Conservation (phyloP, 1,140 invertebrate genomes). For the Drosophila rhopaloa region DNA sequence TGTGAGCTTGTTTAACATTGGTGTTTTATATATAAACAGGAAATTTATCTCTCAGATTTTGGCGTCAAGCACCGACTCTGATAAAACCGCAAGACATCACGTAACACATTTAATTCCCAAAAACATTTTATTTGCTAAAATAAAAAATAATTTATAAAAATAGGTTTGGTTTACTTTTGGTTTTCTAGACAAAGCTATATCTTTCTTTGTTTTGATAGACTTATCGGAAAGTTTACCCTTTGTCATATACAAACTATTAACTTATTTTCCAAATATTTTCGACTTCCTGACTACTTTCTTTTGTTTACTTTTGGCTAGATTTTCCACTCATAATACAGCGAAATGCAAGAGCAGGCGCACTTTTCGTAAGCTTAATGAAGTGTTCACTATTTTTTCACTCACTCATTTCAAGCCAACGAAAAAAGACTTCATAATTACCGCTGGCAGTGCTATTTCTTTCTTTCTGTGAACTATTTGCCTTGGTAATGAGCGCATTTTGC, state of each 20-base stretch:
- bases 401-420: slow-evolving; percentile 1
- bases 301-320: background rate
- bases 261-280: slow-evolving; percentile 4
- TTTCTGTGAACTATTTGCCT: slow-evolving; percentile 13
- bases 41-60: too few relatives aligned
- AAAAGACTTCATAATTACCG: slow-evolving; percentile 61
- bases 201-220: too few relatives aligned
- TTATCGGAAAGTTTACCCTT: background rate
- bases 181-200: too few relatives aligned
- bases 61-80: too few relatives aligned
- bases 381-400: slow-evolving; percentile 21
- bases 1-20: too few relatives aligned
- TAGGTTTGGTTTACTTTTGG: too few relatives aligned
- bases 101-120: too few relatives aligned
- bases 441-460: slow-evolving; percentile 9
- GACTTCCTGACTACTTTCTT: background rate
- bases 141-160: too few relatives aligned
- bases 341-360: slow-evolving; percentile 28
- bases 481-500: slow-evolving; percentile 57
- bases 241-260: background rate
- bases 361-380: slow-evolving; percentile 66
- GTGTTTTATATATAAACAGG: too few relatives aligned
- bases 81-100: too few relatives aligned
- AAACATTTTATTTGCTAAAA: too few relatives aligned
- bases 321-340: slow-evolving; percentile 4